Base-by-base conservation (phyloP, 1,140 invertebrate species). In the Cotesia vestalis region DNA sequence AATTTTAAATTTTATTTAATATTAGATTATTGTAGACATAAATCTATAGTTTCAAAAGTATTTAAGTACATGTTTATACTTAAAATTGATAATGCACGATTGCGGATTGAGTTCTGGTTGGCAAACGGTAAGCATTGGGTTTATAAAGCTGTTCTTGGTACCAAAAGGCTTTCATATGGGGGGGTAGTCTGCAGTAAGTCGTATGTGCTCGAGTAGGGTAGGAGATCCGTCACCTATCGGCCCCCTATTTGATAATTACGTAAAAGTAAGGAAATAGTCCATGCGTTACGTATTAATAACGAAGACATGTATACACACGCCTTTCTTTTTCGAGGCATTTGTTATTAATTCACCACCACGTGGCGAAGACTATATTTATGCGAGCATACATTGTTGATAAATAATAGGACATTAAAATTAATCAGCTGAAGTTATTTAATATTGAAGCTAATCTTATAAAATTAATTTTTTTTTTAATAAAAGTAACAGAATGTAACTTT, bases 71-170 rank as follows among this genome's bases (percentile, higher is more conserved):
- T 75, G 71, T 20, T 70, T 46, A 57, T 57, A 40, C 27, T 55
- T 57, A 40, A 63, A 69, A 6, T 73, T 8, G 57, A 60, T 57
- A 55, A 52, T 69, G 52, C 63, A 57, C 68, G 66, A 76, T 71
- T 17, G 68, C 72, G 38, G 66, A 73, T 76, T 73, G 68, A 76
- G 69, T 73, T 76, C 71, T 76, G 74, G 70, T 71, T 72, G 64
- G 67, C 63, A 40, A 73, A 36, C 59, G 71, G 57, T 73, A 57
- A 76, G 72, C 74, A 46, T 63, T 76, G 74, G 59, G 74, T 73
- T 76, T 76, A 76, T 76, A 76, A 76, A 76, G 74, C 63, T 62
- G 63, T 36, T 57, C 63, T 17, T 35, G 35, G 51, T 59, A 59
- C 35, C 52, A 66, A 66, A 69, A 60, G 12, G n/a, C 66, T 12